Evolutionary conservation across 2,888 invertebrate genomes (phyloP), one percentile per base, ranked within the genome.

Genomic region (Pristionchus entomophagus): DNA sequence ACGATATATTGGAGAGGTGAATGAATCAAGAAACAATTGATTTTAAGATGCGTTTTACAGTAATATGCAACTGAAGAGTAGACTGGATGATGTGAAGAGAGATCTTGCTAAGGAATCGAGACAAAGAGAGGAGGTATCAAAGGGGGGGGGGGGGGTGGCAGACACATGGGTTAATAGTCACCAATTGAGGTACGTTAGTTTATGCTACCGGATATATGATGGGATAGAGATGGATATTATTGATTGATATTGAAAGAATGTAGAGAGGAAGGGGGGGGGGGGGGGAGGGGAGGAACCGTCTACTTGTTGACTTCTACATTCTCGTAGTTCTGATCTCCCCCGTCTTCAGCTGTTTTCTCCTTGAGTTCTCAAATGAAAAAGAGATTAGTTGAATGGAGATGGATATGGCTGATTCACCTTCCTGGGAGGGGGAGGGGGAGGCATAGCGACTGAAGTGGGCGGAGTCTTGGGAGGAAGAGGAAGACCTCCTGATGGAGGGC

Each of bases 291-390:
- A n/a, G n/a, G 59, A n/a, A 12, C 17, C 32, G 35, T 65, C 35
- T 35, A 65, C 32, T 65, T 19, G 3, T 65, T 65, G 32, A 65
- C 65, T 65, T 65, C 65, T 8, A 65, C 65, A 65, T 65, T 65
- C n/a, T 65, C 65, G 17, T 65, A 65, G 65, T 65, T 65, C 12
- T 65, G n/a, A 59, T 59, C 59, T 59, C 59, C 65, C 35, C 65
- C 65, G 35, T 65, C 65, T 35, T 65, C 32, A 14, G 65, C 65
- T 19, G 65, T 65, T 12, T 65, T 65, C 65, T 65, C 65, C 35
- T 65, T 35, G 17, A 65, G 65, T 19, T 35, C 65, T 65, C 17
- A 12, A 65, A 65, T 32, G 32, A 35, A 65, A 14, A 35, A 14
- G 35, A 35, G 22, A 59, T 59, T 0, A 35, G 8, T 29, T 29